Evolutionary conservation across 2,113 vertebrate species (phyloP).

Genomic region (Melanocharis versteri): DNA sequence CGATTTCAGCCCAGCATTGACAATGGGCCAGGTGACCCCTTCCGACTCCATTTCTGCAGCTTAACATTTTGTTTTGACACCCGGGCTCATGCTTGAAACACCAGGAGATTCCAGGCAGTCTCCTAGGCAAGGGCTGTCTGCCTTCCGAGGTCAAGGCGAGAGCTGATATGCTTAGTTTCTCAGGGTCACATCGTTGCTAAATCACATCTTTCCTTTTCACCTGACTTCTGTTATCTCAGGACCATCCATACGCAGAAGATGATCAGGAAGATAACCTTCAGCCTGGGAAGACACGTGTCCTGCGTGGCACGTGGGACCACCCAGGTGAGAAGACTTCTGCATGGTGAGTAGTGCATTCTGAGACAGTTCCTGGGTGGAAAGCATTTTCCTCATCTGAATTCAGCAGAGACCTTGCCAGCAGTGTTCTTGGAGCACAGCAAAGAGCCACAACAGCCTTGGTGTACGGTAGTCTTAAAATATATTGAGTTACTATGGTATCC

Average conservation of each 20-base stretch:
- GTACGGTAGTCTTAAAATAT: not conserved
- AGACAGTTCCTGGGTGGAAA: not conserved
- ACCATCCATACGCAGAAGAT: not conserved
- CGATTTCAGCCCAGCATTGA: not conserved
- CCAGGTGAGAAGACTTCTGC: constrained; percentile 54
- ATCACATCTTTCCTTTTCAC: not conserved
- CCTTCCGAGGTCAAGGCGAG: not conserved
- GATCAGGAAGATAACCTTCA: constrained; percentile 1
- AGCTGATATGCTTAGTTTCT: not conserved
- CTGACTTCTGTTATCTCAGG: not conserved
- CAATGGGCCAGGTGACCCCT: not conserved
- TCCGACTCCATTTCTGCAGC: not conserved
- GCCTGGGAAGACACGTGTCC: not conserved
- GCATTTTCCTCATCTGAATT: not conserved
- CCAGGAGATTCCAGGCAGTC: not conserved
- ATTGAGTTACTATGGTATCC: not conserved
- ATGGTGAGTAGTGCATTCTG: constrained; percentile 50
- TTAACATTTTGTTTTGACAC: not conserved
- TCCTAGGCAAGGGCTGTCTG: not conserved
- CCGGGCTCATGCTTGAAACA: not conserved
- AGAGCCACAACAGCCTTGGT: not conserved
- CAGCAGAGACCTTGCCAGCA: not conserved
- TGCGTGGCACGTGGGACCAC: not conserved
- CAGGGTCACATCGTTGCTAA: not conserved
- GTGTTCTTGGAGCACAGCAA: not conserved